Conservation (phyloP, 2,888 invertebrate genomes). For the Machimus rusticus region DNA sequence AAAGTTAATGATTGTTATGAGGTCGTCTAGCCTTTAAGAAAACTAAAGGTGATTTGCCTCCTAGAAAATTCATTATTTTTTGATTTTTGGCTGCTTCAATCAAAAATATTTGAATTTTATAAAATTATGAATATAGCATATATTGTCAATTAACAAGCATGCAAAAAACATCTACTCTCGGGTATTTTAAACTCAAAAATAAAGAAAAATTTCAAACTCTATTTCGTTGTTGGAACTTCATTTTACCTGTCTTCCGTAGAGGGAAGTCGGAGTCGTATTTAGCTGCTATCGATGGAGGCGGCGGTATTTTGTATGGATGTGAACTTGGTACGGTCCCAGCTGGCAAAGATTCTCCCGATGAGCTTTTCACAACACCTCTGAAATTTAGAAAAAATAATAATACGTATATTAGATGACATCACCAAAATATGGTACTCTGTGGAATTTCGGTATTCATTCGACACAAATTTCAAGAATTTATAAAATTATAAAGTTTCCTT, state of each 20-base stretch:
- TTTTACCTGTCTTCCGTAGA: constrained; percentile 90
- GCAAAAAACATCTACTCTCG: constrained; percentile 8
- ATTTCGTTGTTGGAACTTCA: neutral
- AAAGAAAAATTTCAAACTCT: neutral
- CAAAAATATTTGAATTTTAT: neutral
- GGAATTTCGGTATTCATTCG: neutral
- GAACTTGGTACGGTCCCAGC: constrained; percentile 69
- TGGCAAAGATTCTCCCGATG: constrained; percentile 71
- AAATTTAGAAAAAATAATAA: neutral
- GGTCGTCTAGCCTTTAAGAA: neutral
- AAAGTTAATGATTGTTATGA: neutral
- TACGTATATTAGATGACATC: neutral
- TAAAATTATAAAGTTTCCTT: neutral
- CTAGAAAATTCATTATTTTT: neutral
- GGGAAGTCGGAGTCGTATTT: constrained; percentile 80
- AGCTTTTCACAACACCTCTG: constrained; percentile 73
- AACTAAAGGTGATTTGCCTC: neutral
- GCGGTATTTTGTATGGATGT: constrained; percentile 76
- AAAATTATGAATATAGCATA: neutral
- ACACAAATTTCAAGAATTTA: neutral
- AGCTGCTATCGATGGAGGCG: constrained; percentile 65
- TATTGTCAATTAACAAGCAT: neutral
- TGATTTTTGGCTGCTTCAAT: neutral
- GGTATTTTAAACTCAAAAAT: neutral
- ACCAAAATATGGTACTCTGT: neutral